phyloP scores from a whole-genome alignment of 2,113 vertebrate genomes.

The Charina bottae region DNA sequence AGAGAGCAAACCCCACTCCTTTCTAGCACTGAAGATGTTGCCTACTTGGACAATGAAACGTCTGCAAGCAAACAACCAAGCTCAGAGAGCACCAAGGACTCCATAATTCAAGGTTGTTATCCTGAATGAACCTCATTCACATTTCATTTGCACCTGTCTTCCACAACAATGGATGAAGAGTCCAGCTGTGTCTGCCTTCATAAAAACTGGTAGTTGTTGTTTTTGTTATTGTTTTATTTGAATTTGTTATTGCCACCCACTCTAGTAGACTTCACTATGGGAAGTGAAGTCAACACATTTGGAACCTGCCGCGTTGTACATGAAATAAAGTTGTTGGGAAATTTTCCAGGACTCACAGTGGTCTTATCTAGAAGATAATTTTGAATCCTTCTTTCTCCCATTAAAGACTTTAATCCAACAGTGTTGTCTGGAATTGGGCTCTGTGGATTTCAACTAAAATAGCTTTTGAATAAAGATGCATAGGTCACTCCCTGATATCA shows the following conservation, averaged over 20 bases:
- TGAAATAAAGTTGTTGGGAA: not conserved
- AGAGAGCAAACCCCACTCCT: too few relatives aligned
- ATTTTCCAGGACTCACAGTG: not conserved
- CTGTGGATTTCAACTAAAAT: not conserved
- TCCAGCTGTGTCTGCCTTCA: not conserved
- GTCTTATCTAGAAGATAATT: not conserved
- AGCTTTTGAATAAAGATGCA: not conserved
- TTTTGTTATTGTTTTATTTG: not conserved
- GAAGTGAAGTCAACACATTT: not conserved
- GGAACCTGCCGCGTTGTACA: not conserved
- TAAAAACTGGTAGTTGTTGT: not conserved
- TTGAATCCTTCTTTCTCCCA: not conserved
- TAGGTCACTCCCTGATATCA: too few relatives aligned
- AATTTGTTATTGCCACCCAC: not conserved
- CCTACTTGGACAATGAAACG: too few relatives aligned
- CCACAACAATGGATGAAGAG: not conserved
- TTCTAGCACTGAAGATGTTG: too few relatives aligned
- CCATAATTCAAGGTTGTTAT: not conserved
- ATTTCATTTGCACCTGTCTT: not conserved
- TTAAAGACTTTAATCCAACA: not conserved
- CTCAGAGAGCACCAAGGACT: too few relatives aligned
- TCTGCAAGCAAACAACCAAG: too few relatives aligned
- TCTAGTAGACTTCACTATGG: not conserved
- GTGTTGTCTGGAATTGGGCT: not conserved
- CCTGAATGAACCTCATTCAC: not conserved